Base-by-base conservation (phyloP, 2,888 invertebrate genomes). In the Hipparchia sbordonii region DNA sequence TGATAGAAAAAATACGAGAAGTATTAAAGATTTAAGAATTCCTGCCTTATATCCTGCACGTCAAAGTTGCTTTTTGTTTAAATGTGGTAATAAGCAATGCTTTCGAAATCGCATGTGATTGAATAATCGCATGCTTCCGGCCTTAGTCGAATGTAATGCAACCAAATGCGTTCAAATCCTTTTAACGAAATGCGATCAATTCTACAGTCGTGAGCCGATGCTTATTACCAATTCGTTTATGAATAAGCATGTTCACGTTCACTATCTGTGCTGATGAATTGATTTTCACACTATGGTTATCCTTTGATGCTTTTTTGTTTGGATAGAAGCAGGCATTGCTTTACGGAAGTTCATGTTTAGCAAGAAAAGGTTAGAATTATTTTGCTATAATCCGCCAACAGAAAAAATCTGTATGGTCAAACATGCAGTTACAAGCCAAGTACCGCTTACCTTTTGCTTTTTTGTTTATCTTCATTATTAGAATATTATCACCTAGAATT, bases 91-190 rank as follows among this genome's bases (percentile, higher is more conserved):
- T 63, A 51, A 10, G 13, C 6, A 52, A 6, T 8, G 45, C 39
- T 67, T 56, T 56, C 23, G 9, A 56, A 67, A 67, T 45, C 48
- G 59, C 48, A 59, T 56, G 46, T 12, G 57, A 48, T 67, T 67
- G 56, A 48, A 67, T 67, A 67, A 67, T 48, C 57, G 23, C 10
- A 23, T 9, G 48, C 57, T 57, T 67, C 67, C 67, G 67, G 67
- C 67, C 48, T 23, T n/a, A 48, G 10, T 66, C 66, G 66, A 33
- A 65, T 65, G 65, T 51, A 65, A 65, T 67, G 39, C 67, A 39
- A 67, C 45, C 54, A 39, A 57, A 57, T 67, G 39, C 39, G 39
- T 39, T 39, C 54, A 67, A 57, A 67, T 67, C 57, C 67, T 67
- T 57, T 67, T 57, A 57, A 57, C 46, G 67, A 45, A 57, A 57